phyloP scores from a whole-genome alignment of 2,888 invertebrate genomes.

The Acrobasis suavella region DNA sequence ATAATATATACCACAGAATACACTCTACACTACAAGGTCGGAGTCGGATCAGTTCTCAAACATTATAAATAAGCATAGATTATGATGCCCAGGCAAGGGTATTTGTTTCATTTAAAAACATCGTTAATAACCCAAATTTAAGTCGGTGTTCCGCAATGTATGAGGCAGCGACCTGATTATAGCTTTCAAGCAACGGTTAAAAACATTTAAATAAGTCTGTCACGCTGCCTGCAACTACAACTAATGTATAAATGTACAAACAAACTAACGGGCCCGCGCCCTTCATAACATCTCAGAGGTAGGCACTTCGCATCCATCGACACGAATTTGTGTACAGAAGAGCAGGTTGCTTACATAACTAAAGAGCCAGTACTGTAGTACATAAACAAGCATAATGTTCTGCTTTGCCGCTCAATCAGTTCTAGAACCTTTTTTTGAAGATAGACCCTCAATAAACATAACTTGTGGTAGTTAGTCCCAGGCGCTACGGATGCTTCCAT shows the following conservation, averaged over 20 bases:
- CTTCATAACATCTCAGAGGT: conserved; percentile 58
- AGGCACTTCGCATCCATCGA: conserved; percentile 26
- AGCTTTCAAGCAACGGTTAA: conserved; percentile 60
- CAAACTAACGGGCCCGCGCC: conserved; percentile 68
- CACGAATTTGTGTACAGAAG: conserved; percentile 43
- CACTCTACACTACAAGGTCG: too few species aligned
- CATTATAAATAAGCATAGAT: too few species aligned
- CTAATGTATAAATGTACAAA: conserved; percentile 55
- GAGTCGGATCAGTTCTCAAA: too few species aligned
- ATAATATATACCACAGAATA: too few species aligned
- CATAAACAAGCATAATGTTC: conserved; percentile 37
- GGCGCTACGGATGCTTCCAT: conserved; percentile 37
- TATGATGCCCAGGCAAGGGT: neutral
- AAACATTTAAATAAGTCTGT: conserved; percentile 73
- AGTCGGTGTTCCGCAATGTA: conserved; percentile 38
- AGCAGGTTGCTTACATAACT: conserved; percentile 56
- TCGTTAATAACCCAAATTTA: conserved; percentile 14
- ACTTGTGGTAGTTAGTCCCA: conserved; percentile 34
- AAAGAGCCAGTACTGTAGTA: conserved; percentile 40
- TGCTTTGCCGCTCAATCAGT: neutral
- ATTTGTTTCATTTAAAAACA: neutral
- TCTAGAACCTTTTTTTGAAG: conserved; percentile 39
- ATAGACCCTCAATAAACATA: conserved; percentile 38
- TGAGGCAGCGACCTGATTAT: conserved; percentile 59
- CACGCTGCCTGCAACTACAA: conserved; percentile 58